These are phyloP conservation scores for Lathronympha strigana DNA, from an alignment of 2,888 invertebrate species.

Conservation along the genomic window DNA sequence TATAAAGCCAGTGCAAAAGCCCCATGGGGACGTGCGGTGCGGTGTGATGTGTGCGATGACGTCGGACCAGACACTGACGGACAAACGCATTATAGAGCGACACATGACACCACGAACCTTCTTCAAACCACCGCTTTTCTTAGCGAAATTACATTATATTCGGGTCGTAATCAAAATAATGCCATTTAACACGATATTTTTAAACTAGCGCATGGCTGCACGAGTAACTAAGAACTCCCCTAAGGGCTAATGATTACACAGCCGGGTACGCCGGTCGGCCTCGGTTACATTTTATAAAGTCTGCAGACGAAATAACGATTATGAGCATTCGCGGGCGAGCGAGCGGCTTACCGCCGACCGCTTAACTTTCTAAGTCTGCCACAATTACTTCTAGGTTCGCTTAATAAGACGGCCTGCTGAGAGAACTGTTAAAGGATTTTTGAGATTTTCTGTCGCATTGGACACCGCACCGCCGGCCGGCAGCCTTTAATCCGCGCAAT, in stretches of 20 bases:
- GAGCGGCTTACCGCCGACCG: conserved; percentile 70
- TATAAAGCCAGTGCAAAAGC: conserved; percentile 28
- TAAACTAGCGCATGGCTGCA: conserved; percentile 38
- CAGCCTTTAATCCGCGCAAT: conserved; percentile 72
- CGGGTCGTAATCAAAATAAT: conserved; percentile 33
- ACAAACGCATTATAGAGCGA: conserved; percentile 44
- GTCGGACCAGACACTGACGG: conserved; percentile 39
- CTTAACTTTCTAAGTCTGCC: conserved; percentile 82
- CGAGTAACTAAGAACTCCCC: conserved; percentile 44
- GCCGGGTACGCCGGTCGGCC: conserved; percentile 56
- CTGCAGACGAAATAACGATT: conserved; percentile 82
- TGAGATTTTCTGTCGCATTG: conserved; percentile 63
- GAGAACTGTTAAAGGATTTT: conserved; percentile 69
- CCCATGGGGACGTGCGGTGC: conserved; percentile 33
- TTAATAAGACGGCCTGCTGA: conserved; percentile 70
- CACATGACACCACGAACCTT: conserved; percentile 36
- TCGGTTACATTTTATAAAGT: conserved; percentile 76
- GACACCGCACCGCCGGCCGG: conserved; percentile 55
- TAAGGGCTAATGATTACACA: conserved; percentile 48
- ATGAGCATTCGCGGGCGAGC: conserved; percentile 67
- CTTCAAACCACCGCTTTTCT: conserved; percentile 32
- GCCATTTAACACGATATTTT: conserved; percentile 32
- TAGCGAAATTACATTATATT: conserved; percentile 28
- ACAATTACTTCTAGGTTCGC: conserved; percentile 73
- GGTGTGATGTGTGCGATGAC: conserved; percentile 40